A percentile compares a stretch with the other conserved stretches of the same genome.
Conservation (phyloP, 2,797 vertebrate genomes). For the Sphenopsis melanotis region DNA sequence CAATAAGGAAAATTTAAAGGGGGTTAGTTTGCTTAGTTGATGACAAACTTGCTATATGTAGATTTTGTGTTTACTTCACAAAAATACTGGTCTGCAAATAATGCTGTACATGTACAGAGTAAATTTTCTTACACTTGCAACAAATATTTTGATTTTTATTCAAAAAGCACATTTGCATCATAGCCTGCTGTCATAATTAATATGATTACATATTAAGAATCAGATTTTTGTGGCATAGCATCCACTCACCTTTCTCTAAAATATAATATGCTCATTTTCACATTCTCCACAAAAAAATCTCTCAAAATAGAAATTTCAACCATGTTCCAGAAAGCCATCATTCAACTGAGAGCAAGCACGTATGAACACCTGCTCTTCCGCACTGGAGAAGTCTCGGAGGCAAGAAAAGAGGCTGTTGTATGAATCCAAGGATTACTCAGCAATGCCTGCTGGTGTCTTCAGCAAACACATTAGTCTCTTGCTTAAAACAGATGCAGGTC, state of each 20-base stretch:
- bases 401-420: not conserved
- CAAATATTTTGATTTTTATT: not conserved
- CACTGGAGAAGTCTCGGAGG: constrained; percentile 40
- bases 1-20: not conserved
- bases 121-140: not conserved
- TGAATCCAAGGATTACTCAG: constrained; percentile 53
- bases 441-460: constrained; percentile 37
- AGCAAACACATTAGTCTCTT: constrained; percentile 23
- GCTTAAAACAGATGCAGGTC: constrained; percentile 52
- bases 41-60: not conserved
- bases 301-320: not conserved
- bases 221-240: not conserved
- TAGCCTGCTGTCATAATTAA: not conserved
- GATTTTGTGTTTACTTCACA: not conserved
- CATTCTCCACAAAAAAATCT: not conserved
- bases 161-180: not conserved
- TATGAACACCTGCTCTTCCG: constrained; percentile 58
- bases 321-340: not conserved
- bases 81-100: not conserved
- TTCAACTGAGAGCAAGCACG: constrained; percentile 42
- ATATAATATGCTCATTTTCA: not conserved
- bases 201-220: not conserved
- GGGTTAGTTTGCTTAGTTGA: not conserved
- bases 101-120: not conserved
- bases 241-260: not conserved